These are phyloP conservation scores for Strigamia maritima DNA, from an alignment of 2,888 invertebrate genomes.

Conservation along the genomic window DNA sequence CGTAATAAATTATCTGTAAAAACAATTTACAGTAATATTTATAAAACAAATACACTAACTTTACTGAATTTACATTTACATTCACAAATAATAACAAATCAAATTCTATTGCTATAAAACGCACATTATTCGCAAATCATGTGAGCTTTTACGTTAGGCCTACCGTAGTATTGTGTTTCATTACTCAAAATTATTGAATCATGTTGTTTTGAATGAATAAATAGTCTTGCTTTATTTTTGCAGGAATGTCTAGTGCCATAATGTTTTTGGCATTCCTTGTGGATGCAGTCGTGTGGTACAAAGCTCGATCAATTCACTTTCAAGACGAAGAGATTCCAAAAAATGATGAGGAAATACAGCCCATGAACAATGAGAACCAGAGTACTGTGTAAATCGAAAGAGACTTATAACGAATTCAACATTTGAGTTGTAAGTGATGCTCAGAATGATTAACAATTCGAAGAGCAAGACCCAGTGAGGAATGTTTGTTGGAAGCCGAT, in stretches of 20 bases:
- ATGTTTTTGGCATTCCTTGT: slow-evolving; percentile 83
- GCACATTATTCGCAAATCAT: too few relatives aligned
- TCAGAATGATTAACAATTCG: neutral
- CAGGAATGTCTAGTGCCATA: slow-evolving; percentile 80
- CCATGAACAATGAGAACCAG: slow-evolving; percentile 40
- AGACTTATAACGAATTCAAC: neutral
- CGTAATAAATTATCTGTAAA: too few relatives aligned
- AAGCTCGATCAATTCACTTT: slow-evolving; percentile 75
- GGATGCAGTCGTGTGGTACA: slow-evolving; percentile 84
- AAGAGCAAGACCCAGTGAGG: neutral
- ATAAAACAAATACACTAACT: too few relatives aligned
- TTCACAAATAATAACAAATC: too few relatives aligned
- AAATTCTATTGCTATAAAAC: too few relatives aligned
- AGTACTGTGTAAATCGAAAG: slow-evolving; percentile 16
- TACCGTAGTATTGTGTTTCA: too few relatives aligned
- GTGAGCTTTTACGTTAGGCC: too few relatives aligned
- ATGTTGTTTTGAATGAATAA: too few relatives aligned
- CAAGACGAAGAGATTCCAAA: slow-evolving; percentile 58
- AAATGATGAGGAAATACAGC: slow-evolving; percentile 41
- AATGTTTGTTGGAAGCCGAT: neutral
- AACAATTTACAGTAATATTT: too few relatives aligned
- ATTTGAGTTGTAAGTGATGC: neutral
- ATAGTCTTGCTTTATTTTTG: too few relatives aligned
- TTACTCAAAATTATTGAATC: too few relatives aligned
- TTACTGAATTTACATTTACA: too few relatives aligned